These are phyloP conservation scores for Oscheius sp. DNA, from an alignment of 2,888 invertebrate genomes.

Conservation along the genomic window DNA sequence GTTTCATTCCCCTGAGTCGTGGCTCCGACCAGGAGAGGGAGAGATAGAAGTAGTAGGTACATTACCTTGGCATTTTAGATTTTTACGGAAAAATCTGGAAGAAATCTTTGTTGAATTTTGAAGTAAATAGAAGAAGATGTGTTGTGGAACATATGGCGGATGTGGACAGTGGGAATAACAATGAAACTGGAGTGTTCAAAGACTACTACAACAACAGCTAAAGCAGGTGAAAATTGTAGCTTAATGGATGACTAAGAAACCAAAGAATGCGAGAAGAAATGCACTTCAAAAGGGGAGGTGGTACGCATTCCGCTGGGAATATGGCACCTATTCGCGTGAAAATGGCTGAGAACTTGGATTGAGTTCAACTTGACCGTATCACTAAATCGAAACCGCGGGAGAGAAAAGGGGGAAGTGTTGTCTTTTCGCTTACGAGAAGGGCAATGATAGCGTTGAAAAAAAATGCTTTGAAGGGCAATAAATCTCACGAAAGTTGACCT, in stretches of 20 bases:
- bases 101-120: not conserved
- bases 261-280: slow-evolving; percentile 3
- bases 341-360: slow-evolving; percentile 25
- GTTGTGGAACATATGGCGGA: slow-evolving; percentile 22
- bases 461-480: not conserved
- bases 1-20: slow-evolving; percentile 7
- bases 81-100: slow-evolving; percentile 19
- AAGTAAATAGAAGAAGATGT: not conserved
- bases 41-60: slow-evolving; percentile 11
- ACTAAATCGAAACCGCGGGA: not conserved
- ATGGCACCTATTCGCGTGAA: slow-evolving; percentile 31
- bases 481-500: too few species aligned
- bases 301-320: slow-evolving; percentile 26
- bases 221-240: slow-evolving; percentile 1
- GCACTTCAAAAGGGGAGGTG: not conserved
- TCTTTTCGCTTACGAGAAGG: too few species aligned
- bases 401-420: too few species aligned
- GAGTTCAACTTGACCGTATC: slow-evolving; percentile 6
- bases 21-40: slow-evolving; percentile 8
- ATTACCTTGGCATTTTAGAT: slow-evolving; percentile 34
- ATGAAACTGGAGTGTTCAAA: not conserved
- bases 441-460: too few species aligned
- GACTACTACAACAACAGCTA: not conserved
- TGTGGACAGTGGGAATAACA: slow-evolving; percentile 7
- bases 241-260: slow-evolving; percentile 1